Percentiles rank a stretch among this genome's conserved stretches.
These are phyloP conservation scores for Cetonia aurata DNA, from an alignment of 2,888 invertebrate species.

Conservation along the genomic window DNA sequence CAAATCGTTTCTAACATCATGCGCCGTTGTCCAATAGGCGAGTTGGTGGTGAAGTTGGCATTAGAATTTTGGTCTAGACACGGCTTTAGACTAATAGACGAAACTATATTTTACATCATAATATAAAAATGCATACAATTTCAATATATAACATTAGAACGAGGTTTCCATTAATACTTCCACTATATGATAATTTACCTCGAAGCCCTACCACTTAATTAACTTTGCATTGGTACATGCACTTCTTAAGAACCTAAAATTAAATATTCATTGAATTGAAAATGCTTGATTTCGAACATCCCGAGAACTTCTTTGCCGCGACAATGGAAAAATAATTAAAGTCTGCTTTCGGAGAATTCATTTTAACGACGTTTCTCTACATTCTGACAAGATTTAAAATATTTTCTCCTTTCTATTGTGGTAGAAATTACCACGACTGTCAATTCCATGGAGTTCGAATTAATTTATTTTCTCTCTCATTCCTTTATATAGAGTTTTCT, in stretches of 20 bases:
- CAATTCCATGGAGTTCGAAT: conserved; percentile 34
- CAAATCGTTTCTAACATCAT: no score
- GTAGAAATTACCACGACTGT: conserved; percentile 30
- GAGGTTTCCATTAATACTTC: no score
- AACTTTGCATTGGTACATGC: conserved; percentile 8
- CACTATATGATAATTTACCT: background rate
- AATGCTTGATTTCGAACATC: conserved; percentile 26
- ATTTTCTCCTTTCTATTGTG: conserved; percentile 36
- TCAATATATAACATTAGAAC: no score
- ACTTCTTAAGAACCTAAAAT: conserved; percentile 25
- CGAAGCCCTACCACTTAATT: background rate
- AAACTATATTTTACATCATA: no score
- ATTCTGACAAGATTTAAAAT: conserved; percentile 31
- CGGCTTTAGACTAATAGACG: no score
- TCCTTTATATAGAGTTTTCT: conserved; percentile 15
- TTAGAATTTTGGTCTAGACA: no score
- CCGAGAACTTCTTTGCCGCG: conserved; percentile 9
- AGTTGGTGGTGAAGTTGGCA: no score
- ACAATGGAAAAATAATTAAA: conserved; percentile 39
- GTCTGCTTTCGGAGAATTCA: conserved; percentile 22
- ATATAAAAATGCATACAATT: no score
- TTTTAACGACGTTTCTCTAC: conserved; percentile 31
- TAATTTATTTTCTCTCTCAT: conserved; percentile 31
- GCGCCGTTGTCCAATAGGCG: no score
- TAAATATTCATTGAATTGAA: conserved; percentile 27